Evolutionary conservation across 2,113 vertebrate genomes (phyloP).

Genomic region (Dasyornis broadbenti): DNA sequence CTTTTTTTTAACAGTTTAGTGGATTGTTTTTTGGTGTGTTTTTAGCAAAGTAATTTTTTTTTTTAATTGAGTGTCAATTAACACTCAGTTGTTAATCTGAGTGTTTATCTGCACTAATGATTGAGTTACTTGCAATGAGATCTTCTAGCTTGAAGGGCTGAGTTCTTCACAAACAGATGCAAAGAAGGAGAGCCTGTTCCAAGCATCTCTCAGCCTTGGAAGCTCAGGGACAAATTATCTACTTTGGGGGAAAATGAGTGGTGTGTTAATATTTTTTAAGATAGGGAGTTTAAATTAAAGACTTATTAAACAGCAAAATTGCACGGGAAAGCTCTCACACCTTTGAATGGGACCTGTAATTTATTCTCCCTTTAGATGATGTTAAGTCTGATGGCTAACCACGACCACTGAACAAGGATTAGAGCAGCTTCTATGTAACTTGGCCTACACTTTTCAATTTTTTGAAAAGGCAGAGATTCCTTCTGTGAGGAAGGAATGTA

Average conservation of each 20-base stretch:
- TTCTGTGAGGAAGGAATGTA: not conserved
- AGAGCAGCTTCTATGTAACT: not conserved
- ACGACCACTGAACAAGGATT: not conserved
- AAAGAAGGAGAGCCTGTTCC: not conserved
- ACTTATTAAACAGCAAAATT: not conserved
- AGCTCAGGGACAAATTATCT: not conserved
- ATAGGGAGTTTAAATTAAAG: not conserved
- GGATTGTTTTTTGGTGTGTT: accelerated
- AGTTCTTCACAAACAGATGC: not conserved
- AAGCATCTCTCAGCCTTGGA: not conserved
- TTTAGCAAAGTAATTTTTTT: not conserved
- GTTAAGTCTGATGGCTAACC: not conserved
- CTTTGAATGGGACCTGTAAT: not conserved
- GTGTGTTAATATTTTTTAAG: not conserved
- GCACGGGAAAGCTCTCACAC: not conserved
- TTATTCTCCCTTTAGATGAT: not conserved
- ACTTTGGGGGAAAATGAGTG: not conserved
- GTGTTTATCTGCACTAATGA: not conserved
- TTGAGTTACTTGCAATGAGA: not conserved
- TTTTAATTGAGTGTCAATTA: not conserved
- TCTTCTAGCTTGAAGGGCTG: not conserved
- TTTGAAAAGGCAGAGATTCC: not conserved
- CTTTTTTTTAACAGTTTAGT: not conserved
- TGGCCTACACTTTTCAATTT: not conserved
- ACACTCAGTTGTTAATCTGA: no score